Conservation (phyloP, 2,888 invertebrate species). For the Eubasilissa splendida region DNA sequence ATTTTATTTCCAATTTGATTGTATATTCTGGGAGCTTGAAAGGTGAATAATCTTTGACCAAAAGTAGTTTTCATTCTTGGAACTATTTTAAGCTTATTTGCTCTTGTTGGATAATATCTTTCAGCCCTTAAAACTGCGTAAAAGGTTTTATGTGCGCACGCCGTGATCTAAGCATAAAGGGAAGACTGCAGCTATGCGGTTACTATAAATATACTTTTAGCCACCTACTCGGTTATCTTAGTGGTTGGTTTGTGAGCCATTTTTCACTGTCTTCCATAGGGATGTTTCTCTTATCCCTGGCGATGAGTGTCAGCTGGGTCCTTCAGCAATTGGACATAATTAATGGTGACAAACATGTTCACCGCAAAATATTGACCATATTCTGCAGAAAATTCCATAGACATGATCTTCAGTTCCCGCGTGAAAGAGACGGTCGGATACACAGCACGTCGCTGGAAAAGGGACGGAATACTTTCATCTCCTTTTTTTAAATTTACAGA, state of each 20-base stretch:
- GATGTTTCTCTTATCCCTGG: slow-evolving; percentile 12
- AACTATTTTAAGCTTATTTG: too few species aligned
- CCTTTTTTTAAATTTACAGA: slow-evolving; percentile 38
- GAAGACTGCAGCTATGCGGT: too few species aligned
- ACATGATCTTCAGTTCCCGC: neutral
- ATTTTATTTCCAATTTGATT: too few species aligned
- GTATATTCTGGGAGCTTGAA: too few species aligned
- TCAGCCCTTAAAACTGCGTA: too few species aligned
- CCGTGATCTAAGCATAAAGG: too few species aligned
- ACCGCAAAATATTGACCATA: slow-evolving; percentile 54
- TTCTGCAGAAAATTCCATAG: slow-evolving; percentile 44
- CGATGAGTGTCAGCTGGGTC: slow-evolving; percentile 42
- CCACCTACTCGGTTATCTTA: too few species aligned
- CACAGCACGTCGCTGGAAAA: neutral
- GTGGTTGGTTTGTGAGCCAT: slow-evolving; percentile 13
- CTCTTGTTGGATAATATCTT: too few species aligned
- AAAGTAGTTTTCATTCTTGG: too few species aligned
- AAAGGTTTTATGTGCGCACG: too few species aligned
- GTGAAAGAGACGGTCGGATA: neutral
- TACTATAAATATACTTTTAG: too few species aligned
- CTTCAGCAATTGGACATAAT: slow-evolving; percentile 47
- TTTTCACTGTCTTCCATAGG: slow-evolving; percentile 20
- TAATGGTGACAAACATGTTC: slow-evolving; percentile 51
- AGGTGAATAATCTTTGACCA: too few species aligned
- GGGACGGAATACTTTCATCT: neutral